Evolutionary conservation across 2,888 invertebrate species (phyloP), one percentile per base, ranked within the genome.

Genomic region (Phrixothrix hirtus): DNA sequence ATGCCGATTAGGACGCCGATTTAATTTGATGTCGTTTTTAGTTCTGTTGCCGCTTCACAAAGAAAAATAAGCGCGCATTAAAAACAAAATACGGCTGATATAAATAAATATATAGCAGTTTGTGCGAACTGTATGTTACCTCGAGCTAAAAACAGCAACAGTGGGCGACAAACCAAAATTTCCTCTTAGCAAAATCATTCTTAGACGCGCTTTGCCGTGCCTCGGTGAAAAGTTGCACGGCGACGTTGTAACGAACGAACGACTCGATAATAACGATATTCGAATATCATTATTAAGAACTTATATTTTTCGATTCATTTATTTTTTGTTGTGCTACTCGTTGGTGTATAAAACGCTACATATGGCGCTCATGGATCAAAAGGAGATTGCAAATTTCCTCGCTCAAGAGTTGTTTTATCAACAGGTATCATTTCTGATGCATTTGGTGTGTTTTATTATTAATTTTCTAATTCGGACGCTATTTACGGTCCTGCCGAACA

Each of bases 341-440:
- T 52, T 48, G 41, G 56, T 48, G 51, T 43, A 36, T 43, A n/a
- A n/a, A n/a, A n/a, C 46, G 35, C 25, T 48, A 55, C 26, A 38
- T 31, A 75, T 75, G 75, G 75, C 72, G 57, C 74, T 72, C 58
- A 86, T 89, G 82, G 89, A 90, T 80, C 87, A 89, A 74, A 84
- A 86, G 80, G 90, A 90, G 82, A 87, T 90, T 75, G 88, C 89
- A 69, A 88, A 86, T 79, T 87, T 89, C 78, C 83, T 90, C 72
- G 89, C 89, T 72, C 88, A 86, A 75, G 90, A 90, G 83, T 86
- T 88, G 81, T 88, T 87, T 80, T 89, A 89, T 78, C 89, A 90
- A 85, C 75, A 76, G 74, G 74, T 75, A 52, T 45, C 11, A 30
- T 25, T 37, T n/a, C n/a, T n/a, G n/a, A n/a, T n/a, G n/a, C n/a